phyloP scores from a whole-genome alignment of 1,140 invertebrate species.

The Psilanteris sp. region DNA sequence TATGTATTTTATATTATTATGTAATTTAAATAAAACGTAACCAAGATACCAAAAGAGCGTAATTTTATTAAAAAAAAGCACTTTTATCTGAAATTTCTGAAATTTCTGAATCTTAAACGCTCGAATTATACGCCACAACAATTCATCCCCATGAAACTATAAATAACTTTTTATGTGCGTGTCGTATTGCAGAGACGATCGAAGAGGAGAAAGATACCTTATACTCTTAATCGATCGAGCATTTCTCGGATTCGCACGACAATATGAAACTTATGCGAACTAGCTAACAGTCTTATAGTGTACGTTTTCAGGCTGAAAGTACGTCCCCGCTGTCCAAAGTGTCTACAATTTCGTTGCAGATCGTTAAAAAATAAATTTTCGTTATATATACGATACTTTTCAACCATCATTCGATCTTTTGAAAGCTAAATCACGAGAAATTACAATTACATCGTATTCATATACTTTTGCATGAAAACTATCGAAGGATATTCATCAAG shows the following conservation, averaged over 20 bases:
- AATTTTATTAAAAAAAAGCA: too few relatives aligned
- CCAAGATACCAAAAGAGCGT: too few relatives aligned
- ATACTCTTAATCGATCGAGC: slow-evolving; percentile 34
- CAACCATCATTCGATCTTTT: too few relatives aligned
- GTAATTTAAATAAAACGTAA: too few relatives aligned
- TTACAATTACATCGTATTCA: too few relatives aligned
- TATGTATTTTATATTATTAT: too few relatives aligned
- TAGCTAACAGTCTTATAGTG: background rate
- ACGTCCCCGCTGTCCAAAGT: background rate
- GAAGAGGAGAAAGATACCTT: slow-evolving; percentile 38
- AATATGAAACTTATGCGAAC: slow-evolving; percentile 44
- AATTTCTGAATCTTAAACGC: too few relatives aligned
- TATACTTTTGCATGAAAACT: too few relatives aligned
- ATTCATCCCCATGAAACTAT: slow-evolving; percentile 26
- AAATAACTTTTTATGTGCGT: slow-evolving; percentile 36
- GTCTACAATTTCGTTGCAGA: too few relatives aligned
- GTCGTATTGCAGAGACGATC: slow-evolving; percentile 7
- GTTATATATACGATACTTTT: too few relatives aligned
- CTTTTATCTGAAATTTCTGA: background rate
- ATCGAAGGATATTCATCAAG: background rate
- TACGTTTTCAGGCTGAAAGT: background rate
- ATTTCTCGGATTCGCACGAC: slow-evolving; percentile 34
- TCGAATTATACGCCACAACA: slow-evolving; percentile 4
- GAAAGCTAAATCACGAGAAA: too few relatives aligned
- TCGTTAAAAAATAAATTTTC: too few relatives aligned